Evolutionary conservation across 1,140 invertebrate species (phyloP), one percentile per base, ranked within the genome.

Genomic region (Mamestra configurata): DNA sequence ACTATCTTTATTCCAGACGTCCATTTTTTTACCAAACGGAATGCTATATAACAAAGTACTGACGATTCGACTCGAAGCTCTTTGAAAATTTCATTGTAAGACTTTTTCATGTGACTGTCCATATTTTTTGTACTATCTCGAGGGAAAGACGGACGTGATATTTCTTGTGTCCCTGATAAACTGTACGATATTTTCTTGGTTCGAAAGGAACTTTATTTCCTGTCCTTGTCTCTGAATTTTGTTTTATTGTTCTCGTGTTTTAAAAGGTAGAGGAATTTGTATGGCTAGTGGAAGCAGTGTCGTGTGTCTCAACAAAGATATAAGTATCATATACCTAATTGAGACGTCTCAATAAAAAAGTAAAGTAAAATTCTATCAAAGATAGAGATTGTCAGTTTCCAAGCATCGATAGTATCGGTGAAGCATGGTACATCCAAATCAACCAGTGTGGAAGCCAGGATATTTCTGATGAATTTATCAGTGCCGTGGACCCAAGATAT

Each of bases 91-190:
- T 82, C 68, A 82, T 59, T 4, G 59, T 35, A 61, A 46, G 11
- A 35, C 40, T 51, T 79, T 72, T 79, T 35, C 5, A 11, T 61
- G 68, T 20, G 37, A 73, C 35, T 79, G 76, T 79, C 53, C 77
- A 81, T 70, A 66, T 75, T 83, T 82, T 83, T 83, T 79, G 31
- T 55, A 15, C 10, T 24, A 13, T 79, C 81, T 51, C 66, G 13
- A 18, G 72, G 59, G 80, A 57, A 57, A 8, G 66, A 20, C 10
- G 64, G 13, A 82, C 81, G 81, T 79, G 81, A 82, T 82, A 77
- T 79, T 79, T 82, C 80, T 82, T 46, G 75, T 73, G 71, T 76
- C 81, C 59, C 59, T 53, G 71, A 82, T 79, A 79, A 71, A 79
- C 68, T 73, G 80, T 18, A 20, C 72, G 61, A 79, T 82, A 82